phyloP scores from a whole-genome alignment of 2,888 invertebrate genomes.

The Heliconius charithonia region DNA sequence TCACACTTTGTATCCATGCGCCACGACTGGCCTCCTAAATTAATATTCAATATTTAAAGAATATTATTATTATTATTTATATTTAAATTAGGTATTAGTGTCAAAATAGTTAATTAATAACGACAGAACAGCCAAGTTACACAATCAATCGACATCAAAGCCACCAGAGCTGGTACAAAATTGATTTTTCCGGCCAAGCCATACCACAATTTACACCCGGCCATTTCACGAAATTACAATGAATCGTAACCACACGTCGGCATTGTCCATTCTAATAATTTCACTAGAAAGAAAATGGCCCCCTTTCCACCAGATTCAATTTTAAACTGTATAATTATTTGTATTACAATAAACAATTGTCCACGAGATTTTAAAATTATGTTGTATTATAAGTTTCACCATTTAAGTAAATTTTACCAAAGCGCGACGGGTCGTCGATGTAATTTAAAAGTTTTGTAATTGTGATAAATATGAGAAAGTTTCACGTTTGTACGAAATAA shows the following conservation, averaged over 20 bases:
- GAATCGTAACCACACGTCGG: slow-evolving; percentile 33
- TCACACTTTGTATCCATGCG: no score
- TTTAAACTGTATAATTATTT: slow-evolving; percentile 45
- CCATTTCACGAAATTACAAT: slow-evolving; percentile 34
- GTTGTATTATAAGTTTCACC: slow-evolving; percentile 36
- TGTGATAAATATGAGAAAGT: slow-evolving; percentile 28
- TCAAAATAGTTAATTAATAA: neutral
- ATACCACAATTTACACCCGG: slow-evolving; percentile 26
- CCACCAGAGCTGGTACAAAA: slow-evolving; percentile 3
- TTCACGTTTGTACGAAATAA: slow-evolving; percentile 3
- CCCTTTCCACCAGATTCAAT: slow-evolving; percentile 48
- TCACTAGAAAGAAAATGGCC: slow-evolving; percentile 40
- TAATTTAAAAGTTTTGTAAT: slow-evolving; percentile 33
- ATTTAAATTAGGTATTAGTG: no score
- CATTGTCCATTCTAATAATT: slow-evolving; percentile 37
- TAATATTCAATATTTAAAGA: no score
- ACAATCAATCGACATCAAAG: slow-evolving; percentile 1
- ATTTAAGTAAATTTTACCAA: slow-evolving; percentile 23
- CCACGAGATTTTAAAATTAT: slow-evolving; percentile 34
- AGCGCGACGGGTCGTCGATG: slow-evolving; percentile 27
- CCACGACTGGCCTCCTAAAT: no score
- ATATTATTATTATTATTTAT: no score
- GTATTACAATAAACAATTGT: slow-evolving; percentile 45
- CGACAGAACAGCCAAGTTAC: neutral
- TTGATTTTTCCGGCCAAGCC: slow-evolving; percentile 25